phyloP scores from a whole-genome alignment of 2,113 vertebrate genomes.

The Takifugu bimaculatus region DNA sequence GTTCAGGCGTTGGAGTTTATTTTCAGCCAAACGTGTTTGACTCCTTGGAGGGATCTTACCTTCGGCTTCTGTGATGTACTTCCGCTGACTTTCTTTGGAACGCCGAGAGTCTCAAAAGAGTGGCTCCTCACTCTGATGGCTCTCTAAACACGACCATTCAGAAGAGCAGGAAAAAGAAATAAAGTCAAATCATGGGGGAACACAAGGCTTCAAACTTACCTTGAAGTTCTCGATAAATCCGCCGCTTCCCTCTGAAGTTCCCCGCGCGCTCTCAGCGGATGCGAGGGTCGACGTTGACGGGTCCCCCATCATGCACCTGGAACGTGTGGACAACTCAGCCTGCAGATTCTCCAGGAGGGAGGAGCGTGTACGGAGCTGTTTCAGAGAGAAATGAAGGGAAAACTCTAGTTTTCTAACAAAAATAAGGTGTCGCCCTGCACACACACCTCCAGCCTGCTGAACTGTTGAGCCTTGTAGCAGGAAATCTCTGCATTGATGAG shows the following conservation, averaged over 20 bases:
- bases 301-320: constrained; percentile 83
- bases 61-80: constrained; percentile 57
- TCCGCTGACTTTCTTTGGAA: constrained; percentile 61
- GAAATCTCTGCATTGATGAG: constrained; percentile 91
- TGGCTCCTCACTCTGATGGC: constrained; percentile 87
- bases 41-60: constrained; percentile 40
- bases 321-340: constrained; percentile 80
- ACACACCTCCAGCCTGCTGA: constrained; percentile 84
- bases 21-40: not conserved
- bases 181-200: not conserved
- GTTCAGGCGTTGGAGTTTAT: not conserved
- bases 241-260: constrained; percentile 77
- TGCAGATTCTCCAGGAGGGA: constrained; percentile 83
- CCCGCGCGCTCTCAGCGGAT: constrained; percentile 57
- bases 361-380: constrained; percentile 83
- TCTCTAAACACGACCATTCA: constrained; percentile 64
- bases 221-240: constrained; percentile 93
- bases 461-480: constrained; percentile 84
- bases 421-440: not conserved
- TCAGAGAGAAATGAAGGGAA: not conserved
- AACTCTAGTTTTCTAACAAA: not conserved
- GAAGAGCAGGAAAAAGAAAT: not conserved
- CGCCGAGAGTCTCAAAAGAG: constrained; percentile 83
- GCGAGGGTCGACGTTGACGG: constrained; percentile 42
- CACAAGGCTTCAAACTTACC: constrained; percentile 59